These are phyloP conservation scores for Stichodactyla helianthus DNA, from an alignment of 64 coral and sea anemone genomes.

Conservation along the genomic window DNA sequence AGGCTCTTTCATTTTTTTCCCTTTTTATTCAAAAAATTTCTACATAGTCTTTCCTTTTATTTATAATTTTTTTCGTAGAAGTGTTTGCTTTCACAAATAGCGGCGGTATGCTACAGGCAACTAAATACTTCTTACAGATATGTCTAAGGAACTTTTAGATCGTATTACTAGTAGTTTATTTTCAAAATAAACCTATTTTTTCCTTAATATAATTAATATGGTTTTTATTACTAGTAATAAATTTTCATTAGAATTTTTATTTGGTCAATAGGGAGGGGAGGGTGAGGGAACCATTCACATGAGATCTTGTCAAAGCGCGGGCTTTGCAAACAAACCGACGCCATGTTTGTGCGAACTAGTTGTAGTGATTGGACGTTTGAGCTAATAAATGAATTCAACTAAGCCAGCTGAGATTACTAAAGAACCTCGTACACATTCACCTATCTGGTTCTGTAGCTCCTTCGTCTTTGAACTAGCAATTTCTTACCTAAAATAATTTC, in stretches of 20 bases:
- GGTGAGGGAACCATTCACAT: not conserved
- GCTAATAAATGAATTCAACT: not conserved
- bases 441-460: not conserved
- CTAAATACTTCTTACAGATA: too few species aligned
- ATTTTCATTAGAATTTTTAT: not conserved
- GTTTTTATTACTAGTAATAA: not conserved
- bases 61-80: not conserved
- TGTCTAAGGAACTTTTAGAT: too few species aligned
- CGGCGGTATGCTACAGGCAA: too few species aligned
- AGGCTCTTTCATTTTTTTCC: not conserved
- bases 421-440: not conserved
- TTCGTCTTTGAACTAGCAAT: not conserved
- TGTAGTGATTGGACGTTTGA: not conserved
- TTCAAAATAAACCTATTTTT: too few species aligned
- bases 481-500: too few species aligned
- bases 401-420: not conserved
- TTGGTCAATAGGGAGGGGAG: not conserved
- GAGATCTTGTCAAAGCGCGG: conserved; percentile 6
- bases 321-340: conserved; percentile 18
- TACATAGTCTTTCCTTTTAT: not conserved
- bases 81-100: not conserved
- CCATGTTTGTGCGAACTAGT: not conserved
- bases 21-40: not conserved
- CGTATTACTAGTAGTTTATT: too few species aligned
- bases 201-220: too few species aligned